Conservation (phyloP, 2,888 invertebrate genomes). For the Chrysina gloriosa region DNA sequence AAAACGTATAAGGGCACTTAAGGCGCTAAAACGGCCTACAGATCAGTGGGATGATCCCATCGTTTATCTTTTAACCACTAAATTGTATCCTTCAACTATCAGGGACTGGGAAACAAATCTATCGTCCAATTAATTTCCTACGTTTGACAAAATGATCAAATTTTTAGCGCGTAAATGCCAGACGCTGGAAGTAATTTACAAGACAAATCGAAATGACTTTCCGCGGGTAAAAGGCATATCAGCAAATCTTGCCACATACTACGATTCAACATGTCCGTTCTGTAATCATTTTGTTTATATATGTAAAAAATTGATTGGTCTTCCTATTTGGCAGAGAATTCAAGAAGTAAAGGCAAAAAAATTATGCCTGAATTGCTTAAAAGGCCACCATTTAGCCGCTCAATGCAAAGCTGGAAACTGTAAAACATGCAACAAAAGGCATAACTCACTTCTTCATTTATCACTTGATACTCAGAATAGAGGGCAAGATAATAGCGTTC, state of each 20-base stretch:
- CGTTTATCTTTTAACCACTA: constrained; percentile 28
- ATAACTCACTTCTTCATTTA: too few species aligned
- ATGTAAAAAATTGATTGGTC: background rate
- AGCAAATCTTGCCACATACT: background rate
- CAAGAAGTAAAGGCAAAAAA: constrained; percentile 7
- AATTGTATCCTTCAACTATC: constrained; percentile 14
- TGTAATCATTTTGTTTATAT: constrained; percentile 3
- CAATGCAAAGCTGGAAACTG: too few species aligned
- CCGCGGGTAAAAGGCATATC: background rate
- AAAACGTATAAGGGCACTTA: constrained; percentile 25
- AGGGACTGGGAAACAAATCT: constrained; percentile 32
- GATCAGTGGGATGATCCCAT: constrained; percentile 34
- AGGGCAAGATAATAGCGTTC: too few species aligned
- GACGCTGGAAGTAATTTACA: constrained; percentile 10
- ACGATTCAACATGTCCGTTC: background rate
- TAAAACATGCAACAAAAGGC: too few species aligned
- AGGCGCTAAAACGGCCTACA: constrained; percentile 13
- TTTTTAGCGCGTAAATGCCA: constrained; percentile 7
- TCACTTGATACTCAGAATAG: too few species aligned
- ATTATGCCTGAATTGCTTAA: constrained; percentile 21
- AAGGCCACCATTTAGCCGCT: too few species aligned
- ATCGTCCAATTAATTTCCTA: background rate
- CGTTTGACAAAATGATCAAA: background rate
- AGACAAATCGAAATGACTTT: background rate
- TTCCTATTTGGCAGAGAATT: constrained; percentile 2